Base-by-base conservation (phyloP, 2,797 vertebrate species). In the Streptopelia turtur region DNA sequence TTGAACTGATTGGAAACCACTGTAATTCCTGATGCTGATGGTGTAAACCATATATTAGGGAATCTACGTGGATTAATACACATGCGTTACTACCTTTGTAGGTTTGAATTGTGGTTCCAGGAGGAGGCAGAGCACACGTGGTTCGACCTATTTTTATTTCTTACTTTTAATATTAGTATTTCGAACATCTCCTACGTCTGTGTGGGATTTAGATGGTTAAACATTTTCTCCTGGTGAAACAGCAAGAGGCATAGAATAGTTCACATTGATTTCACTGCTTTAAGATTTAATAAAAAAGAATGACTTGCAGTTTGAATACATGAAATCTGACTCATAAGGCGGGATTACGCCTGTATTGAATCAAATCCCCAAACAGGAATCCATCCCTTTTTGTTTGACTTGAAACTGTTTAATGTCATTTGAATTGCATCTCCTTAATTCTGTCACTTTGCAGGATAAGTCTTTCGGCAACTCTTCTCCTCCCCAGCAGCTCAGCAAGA, bases 201-300 rank as follows among this genome's bases (percentile, higher is more conserved):
- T n/a, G 0, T 12, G 16, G 47, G 43, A 14, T 87, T 87, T 39
- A 41, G 63, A 13, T 31, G 70, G 57, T 90, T 83, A 41, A 83
- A 74, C 16, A 11, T 74, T 53, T 75, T 49, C 39, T 87, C 35
- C 59, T 89, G 59, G 12, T 18, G 53, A 30, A 87, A 33, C 53
- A 81, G 37, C 63, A 71, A 59, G 74, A 91, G 76, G 41, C 81
- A 37, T 5, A 25, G 63, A 55, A 81, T 8, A 49, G 52, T 91
- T 95, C 76, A 82, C 89, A 57, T 31, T 69, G 85, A 84, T 94
- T 83, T 84, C 56, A 35, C 45, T 76, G 80, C 87, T 95, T 91
- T 76, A 90, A 87, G 49, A 64, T 87, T 28, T 79, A 66, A 94
- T 94, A 80, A 94, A 85, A 65, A 66, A 25, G 69, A 70, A 82